phyloP scores from a whole-genome alignment of 2,113 vertebrate species.

The Rhabdornis inornatus region DNA sequence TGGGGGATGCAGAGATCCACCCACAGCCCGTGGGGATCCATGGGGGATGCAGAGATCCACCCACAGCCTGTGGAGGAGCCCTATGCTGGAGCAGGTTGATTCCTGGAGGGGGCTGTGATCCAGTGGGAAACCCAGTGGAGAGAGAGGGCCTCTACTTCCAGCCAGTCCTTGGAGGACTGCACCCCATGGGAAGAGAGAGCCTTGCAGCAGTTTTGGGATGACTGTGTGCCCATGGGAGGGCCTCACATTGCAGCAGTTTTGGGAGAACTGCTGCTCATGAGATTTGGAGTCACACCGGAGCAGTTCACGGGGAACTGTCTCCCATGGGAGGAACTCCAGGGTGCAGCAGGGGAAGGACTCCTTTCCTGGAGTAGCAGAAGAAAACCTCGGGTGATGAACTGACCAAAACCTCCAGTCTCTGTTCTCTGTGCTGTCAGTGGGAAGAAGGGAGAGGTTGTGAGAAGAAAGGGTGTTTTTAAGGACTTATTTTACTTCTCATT shows the following conservation, averaged over 20 bases:
- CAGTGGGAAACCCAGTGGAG: background rate
- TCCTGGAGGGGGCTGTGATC: background rate
- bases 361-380: background rate
- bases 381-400: background rate
- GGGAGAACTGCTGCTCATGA: background rate
- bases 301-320: background rate
- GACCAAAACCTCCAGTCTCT: accelerated
- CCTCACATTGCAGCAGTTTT: background rate
- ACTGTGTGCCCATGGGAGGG: background rate
- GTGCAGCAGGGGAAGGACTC: background rate
- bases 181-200: background rate
- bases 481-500: background rate
- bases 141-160: background rate
- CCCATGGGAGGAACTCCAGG: background rate
- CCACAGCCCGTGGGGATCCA: no score
- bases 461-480: background rate
- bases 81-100: no score
- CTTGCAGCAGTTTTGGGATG: background rate
- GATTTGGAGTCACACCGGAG: background rate
- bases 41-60: background rate
- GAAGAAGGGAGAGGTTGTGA: background rate
- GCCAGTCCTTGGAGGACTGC: background rate
- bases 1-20: background rate
- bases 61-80: no score
- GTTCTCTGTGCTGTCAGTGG: background rate